Percentiles rank a stretch among this genome's conserved stretches.
These are phyloP conservation scores for Austrofundulus limnaeus DNA, from an alignment of 2,113 vertebrate genomes.

Conservation along the genomic window DNA sequence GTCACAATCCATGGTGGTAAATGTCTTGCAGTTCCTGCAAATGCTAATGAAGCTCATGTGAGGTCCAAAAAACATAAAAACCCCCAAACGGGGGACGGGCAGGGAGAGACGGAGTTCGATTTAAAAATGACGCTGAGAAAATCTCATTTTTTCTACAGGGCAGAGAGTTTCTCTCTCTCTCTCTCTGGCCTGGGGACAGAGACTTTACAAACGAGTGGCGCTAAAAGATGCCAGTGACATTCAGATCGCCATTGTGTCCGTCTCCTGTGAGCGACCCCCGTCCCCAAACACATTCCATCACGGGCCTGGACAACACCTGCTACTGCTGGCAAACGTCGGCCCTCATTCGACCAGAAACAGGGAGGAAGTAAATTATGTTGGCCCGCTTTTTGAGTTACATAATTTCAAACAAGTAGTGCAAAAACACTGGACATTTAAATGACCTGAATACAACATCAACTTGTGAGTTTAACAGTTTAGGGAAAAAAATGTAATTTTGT, in stretches of 20 bases:
- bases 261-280: constrained; percentile 59
- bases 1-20: constrained; percentile 75
- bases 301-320: constrained; percentile 50
- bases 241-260: constrained; percentile 61
- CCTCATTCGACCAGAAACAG: constrained; percentile 58
- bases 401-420: constrained; percentile 40
- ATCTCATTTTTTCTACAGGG: constrained; percentile 69
- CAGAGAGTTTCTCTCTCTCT: constrained; percentile 58
- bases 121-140: constrained; percentile 75
- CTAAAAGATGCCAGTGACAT: constrained; percentile 76
- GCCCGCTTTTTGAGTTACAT: constrained; percentile 44
- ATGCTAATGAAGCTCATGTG: constrained; percentile 76
- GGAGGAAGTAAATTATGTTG: constrained; percentile 49
- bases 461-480: constrained; percentile 35
- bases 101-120: constrained; percentile 62
- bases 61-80: constrained; percentile 51
- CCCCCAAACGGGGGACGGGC: constrained; percentile 10
- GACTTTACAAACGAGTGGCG: constrained; percentile 62
- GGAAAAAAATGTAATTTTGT: neutral
- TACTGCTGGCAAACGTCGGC: constrained; percentile 44
- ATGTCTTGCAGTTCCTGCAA: constrained; percentile 74
- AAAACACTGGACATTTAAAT: constrained; percentile 29
- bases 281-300: constrained; percentile 61
- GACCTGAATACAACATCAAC: constrained; percentile 36
- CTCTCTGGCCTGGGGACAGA: constrained; percentile 67